These are phyloP conservation scores for Lepus americanus DNA, from an alignment of 2,113 vertebrate species.

Conservation along the genomic window DNA sequence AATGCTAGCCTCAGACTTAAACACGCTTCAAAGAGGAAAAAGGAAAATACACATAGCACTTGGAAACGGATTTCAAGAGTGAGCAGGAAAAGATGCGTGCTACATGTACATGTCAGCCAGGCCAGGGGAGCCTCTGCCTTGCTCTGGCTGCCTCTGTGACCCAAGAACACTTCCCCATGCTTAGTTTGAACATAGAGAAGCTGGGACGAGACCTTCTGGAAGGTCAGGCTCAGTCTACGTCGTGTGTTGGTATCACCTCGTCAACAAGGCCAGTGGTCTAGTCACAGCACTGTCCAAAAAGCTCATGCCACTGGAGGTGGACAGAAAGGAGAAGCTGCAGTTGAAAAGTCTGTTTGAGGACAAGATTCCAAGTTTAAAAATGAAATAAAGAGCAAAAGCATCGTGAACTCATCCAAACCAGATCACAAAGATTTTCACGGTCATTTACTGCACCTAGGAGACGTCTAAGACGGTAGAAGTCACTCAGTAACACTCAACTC, in stretches of 20 bases:
- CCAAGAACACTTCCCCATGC: not conserved
- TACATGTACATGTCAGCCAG: not conserved
- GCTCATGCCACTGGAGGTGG: not conserved
- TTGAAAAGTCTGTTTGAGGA: not conserved
- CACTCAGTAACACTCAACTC: not conserved
- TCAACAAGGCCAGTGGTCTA: not conserved
- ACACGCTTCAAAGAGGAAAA: not conserved
- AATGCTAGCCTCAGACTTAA: not conserved
- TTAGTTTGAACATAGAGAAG: not conserved
- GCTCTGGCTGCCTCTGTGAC: not conserved
- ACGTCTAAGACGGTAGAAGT: not conserved
- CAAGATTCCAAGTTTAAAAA: not conserved
- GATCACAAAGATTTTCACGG: not conserved
- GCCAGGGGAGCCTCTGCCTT: not conserved
- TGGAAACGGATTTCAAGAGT: not conserved
- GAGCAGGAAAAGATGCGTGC: not conserved
- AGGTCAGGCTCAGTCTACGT: not conserved
- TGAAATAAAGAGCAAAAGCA: not conserved
- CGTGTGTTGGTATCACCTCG: not conserved
- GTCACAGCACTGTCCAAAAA: not conserved
- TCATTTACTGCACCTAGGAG: too few species aligned
- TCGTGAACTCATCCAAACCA: not conserved
- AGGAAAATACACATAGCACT: not conserved
- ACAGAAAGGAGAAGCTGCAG: not conserved
- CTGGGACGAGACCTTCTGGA: not conserved